Evolutionary conservation across 2,888 invertebrate species (phyloP).

Genomic region (Rhingia campestris): DNA sequence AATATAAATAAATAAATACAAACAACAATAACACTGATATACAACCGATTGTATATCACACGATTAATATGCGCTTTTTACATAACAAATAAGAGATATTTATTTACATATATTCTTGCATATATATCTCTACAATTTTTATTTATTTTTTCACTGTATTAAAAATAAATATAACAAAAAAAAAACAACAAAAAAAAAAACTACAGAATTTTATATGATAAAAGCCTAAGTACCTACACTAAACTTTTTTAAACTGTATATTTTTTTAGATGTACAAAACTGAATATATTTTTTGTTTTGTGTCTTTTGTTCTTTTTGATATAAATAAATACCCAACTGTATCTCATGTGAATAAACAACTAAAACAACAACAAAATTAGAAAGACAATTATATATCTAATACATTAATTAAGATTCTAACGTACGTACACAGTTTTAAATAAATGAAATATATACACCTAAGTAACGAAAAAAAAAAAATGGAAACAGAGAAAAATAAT

Average conservation of each 20-base stretch:
- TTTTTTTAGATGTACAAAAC: slow-evolving; percentile 54
- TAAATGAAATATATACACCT: slow-evolving; percentile 2
- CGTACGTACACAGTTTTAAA: slow-evolving; percentile 36
- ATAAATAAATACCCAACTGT: slow-evolving; percentile 5
- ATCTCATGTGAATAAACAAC: slow-evolving; percentile 35
- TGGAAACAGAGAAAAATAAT: slow-evolving; percentile 10
- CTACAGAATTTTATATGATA: slow-evolving; percentile 68
- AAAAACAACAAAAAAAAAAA: slow-evolving; percentile 28
- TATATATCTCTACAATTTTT: slow-evolving; percentile 57
- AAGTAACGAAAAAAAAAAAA: neutral
- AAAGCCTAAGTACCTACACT: slow-evolving; percentile 73
- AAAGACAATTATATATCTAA: slow-evolving; percentile 26
- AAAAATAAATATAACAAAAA: slow-evolving; percentile 34
- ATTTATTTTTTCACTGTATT: slow-evolving; percentile 62
- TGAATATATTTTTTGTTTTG: neutral
- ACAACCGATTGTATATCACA: slow-evolving; percentile 31
- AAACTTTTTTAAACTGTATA: slow-evolving; percentile 61
- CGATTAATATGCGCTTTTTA: slow-evolving; percentile 62
- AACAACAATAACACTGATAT: slow-evolving; percentile 23
- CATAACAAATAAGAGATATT: slow-evolving; percentile 55
- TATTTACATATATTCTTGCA: slow-evolving; percentile 70
- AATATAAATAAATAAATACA: slow-evolving; percentile 22
- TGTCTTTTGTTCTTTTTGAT: slow-evolving; percentile 9
- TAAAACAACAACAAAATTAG: slow-evolving; percentile 6
- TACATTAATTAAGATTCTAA: slow-evolving; percentile 37